Base-by-base conservation (phyloP, 2,888 invertebrate species). In the Fragum fragum region DNA sequence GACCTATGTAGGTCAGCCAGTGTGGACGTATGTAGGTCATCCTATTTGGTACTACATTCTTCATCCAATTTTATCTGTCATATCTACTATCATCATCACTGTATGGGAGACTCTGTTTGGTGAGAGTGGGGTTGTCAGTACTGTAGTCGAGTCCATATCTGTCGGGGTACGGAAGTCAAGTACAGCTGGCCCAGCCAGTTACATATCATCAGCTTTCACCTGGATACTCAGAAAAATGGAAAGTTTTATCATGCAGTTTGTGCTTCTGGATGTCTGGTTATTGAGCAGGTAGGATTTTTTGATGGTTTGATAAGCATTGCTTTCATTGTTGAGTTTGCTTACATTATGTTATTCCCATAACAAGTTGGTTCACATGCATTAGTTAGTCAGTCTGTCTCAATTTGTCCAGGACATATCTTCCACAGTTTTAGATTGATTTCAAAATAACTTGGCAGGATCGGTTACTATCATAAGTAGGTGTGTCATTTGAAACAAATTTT, bases 251-350 rank as follows among this genome's bases (percentile, higher is more conserved):
- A 77, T 77, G 80, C 77, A 84, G 52, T 61, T 86, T 61, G 77
- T 87, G 47, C 52, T 76, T 26, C n/a, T 86, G 26, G 88, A 88
- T 78, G 73, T 78, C 26, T 88, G 85, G 85, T 61, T 87, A 47
- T 81, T 85, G 72, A 83, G 80, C 77, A 87, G 85, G 88, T 88
- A 77, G 61, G 73, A 68, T 36, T 36, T 3, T 36, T 36, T 36
- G 32, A 36, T 6, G 9, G 3, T 36, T 36, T 36, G 32, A 36
- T 36, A 6, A 36, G 32, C 32, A n/a, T n/a, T n/a, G n/a, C n/a
- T n/a, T n/a, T n/a, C n/a, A n/a, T n/a, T n/a, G n/a, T n/a, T n/a
- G n/a, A n/a, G n/a, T n/a, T n/a, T n/a, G n/a, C n/a, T n/a, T n/a
- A n/a, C n/a, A n/a, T n/a, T n/a, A n/a, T n/a, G n/a, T n/a, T n/a